These are phyloP conservation scores for Zapornia atra DNA, from an alignment of 2,113 vertebrate species.

Conservation along the genomic window DNA sequence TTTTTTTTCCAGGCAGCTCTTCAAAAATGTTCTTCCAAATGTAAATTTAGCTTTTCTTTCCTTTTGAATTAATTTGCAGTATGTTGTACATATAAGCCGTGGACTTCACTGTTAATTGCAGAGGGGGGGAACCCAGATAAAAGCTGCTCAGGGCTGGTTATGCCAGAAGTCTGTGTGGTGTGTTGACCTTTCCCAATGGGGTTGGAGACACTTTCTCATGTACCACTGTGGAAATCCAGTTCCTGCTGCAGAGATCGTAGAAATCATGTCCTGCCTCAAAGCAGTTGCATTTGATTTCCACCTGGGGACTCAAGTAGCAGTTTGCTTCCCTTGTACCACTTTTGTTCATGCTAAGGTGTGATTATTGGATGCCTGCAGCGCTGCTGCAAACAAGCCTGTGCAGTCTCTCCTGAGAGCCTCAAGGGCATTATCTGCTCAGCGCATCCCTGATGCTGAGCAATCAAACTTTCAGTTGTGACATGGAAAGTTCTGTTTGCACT, in stretches of 20 bases:
- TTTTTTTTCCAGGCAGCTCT: not conserved
- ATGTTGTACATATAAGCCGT: not conserved
- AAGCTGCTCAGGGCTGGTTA: not conserved
- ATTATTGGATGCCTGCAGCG: not conserved
- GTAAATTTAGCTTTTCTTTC: not conserved
- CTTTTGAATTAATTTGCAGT: not conserved
- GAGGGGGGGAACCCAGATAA: not conserved
- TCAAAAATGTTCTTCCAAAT: not conserved
- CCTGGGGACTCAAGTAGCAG: not conserved
- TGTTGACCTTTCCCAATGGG: not conserved
- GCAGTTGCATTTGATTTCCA: not conserved
- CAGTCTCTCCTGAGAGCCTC: not conserved
- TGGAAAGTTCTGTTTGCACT: not conserved
- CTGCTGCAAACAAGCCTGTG: not conserved
- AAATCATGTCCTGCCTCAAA: not conserved
- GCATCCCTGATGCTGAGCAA: rapidly evolving
- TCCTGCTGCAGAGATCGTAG: not conserved
- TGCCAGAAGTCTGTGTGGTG: not conserved
- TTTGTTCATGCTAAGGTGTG: not conserved
- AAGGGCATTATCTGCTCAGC: not conserved
- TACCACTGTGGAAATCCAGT: not conserved
- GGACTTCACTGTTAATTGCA: not conserved
- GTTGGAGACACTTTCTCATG: not conserved
- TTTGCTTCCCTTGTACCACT: not conserved
- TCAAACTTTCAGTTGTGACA: rapidly evolving